Base-by-base conservation (phyloP, 2,797 vertebrate genomes). In the Onychomys leucogaster region DNA sequence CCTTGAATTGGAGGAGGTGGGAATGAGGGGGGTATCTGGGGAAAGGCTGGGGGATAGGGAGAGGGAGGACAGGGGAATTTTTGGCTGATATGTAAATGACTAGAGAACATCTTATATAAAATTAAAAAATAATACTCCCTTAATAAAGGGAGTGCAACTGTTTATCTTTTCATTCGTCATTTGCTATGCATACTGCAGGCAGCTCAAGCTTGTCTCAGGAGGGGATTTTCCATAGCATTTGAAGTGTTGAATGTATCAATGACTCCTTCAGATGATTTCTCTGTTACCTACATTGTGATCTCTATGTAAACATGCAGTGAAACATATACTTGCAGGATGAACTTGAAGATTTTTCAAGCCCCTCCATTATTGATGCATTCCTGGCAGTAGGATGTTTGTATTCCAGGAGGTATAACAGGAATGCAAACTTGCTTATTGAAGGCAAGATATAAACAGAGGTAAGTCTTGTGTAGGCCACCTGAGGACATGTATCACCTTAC, bases 241-340 rank as follows among this genome's bases (percentile, higher is more conserved):
- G 97, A 63, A 89, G 55, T 71, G 13, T 97, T 96, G 96, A 97
- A 94, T 89, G 67, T 82, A 96, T 95, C 81, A 89, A 55, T 76
- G 67, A 16, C 71, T 91, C 90, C 73, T 88, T 73, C 55, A 98
- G 93, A 97, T 83, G 73, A 57, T 85, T 91, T 97, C 91, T 87
- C 6, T 71, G 77, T 96, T 98, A 75, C 97, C 69, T 49, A 55
- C 83, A 65, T 94, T 92, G 92, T 90, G 43, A 94, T 96, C 97
- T 97, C 80, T 95, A 2, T 81, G 52, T 93, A 95, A 75, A 93
- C 57, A 97, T 96, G 55, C 43, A 9, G 75, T 87, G 75, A 94
- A 96, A 71, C 59, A 34, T 67, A 95, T 92, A 46, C 23, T 63
- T 95, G 49, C 71, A 90, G 89, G 86, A 89, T 8, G 55, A 97